These are phyloP conservation scores for Diarsia brunnea DNA, from an alignment of 2,888 invertebrate species.

Conservation along the genomic window DNA sequence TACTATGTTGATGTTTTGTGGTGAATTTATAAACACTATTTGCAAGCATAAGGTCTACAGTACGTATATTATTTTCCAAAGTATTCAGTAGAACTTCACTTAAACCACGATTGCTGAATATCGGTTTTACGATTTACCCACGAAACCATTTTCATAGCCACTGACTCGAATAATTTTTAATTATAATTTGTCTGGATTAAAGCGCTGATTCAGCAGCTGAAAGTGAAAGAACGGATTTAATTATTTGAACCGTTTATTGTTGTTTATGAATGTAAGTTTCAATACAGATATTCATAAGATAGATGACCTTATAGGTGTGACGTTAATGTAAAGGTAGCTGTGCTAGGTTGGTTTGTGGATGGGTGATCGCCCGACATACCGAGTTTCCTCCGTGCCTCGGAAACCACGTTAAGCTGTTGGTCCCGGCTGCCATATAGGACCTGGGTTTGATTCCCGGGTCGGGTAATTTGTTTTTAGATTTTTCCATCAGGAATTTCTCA, in stretches of 20 bases:
- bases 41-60: constrained; percentile 2
- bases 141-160: constrained; percentile 49
- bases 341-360: too few relatives aligned
- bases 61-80: constrained; percentile 19
- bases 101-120: constrained; percentile 35
- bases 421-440: too few relatives aligned
- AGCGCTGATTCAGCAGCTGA: constrained; percentile 29
- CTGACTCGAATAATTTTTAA: constrained; percentile 44
- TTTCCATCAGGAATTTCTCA: too few relatives aligned
- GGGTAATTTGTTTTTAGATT: too few relatives aligned
- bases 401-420: too few relatives aligned
- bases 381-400: too few relatives aligned
- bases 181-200: constrained; percentile 34
- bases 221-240: constrained; percentile 23
- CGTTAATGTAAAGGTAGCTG: too few relatives aligned
- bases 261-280: not conserved
- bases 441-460: too few relatives aligned
- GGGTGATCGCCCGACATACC: too few relatives aligned
- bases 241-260: not conserved
- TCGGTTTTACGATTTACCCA: constrained; percentile 26
- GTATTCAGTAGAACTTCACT: constrained; percentile 2
- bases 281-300: not conserved
- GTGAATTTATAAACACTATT: constrained; percentile 23
- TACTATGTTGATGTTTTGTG: constrained; percentile 7
- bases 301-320: not conserved